Base-by-base conservation (phyloP, 1,140 invertebrate genomes). In the Plodia interpunctella region DNA sequence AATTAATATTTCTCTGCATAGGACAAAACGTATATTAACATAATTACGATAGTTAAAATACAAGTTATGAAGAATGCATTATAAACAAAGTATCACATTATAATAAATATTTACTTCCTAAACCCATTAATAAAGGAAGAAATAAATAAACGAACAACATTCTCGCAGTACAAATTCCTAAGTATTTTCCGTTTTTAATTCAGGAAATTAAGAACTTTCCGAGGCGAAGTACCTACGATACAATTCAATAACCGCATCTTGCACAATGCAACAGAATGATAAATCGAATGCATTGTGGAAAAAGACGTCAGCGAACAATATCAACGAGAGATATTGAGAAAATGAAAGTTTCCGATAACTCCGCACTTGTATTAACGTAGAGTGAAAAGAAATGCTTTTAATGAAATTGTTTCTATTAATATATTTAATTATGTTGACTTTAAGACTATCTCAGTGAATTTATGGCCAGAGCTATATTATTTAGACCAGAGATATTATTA, bases 211-310 rank as follows among this genome's bases (percentile, higher is more conserved):
- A 49, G 44, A 60, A 60, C 55, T 28, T 56, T 61, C 59, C 44
- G 35, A 44, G 8, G 53, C 13, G 38, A 35, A 60, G 25, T 28
- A n/a, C n/a, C n/a, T n/a, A n/a, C n/a, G n/a, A n/a, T n/a, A 50
- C 51, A 62, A 66, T 59, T 59, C 64, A 62, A 60, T 66, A 66
- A 53, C 35, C 56, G 49, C 18, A n/a, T n/a, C 4, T 2, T 5
- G n/a, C 10, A 53, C 20, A 53, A 20, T 53, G 19, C 51, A 53
- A 44, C 51, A 53, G 25, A 62, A 59, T 57, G 25, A 51, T 51
- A 62, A 54, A 59, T 57, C 57, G 57, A 52, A 56, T 49, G 56
- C 38, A 60, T 62, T 59, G 57, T 62, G 21, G 28, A 13, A 20
- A 55, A 56, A 55, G 56, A 63, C 52, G 57, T 32, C 17, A 58